These are phyloP conservation scores for Cephus rjabovi DNA, from an alignment of 2,888 invertebrate species.

Conservation along the genomic window DNA sequence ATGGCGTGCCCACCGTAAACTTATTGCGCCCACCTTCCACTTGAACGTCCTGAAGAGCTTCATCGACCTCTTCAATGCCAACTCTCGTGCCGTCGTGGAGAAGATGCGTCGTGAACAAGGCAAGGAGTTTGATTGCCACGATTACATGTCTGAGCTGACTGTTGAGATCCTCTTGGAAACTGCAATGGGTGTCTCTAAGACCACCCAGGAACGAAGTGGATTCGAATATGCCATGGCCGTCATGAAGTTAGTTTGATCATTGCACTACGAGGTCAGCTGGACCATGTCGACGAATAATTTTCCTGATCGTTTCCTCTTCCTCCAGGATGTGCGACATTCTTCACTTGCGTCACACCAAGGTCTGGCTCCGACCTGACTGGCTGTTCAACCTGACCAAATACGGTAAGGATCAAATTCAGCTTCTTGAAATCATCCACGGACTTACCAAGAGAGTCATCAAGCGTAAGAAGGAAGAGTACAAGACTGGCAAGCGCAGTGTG, in stretches of 20 bases:
- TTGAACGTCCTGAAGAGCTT: constrained; percentile 88
- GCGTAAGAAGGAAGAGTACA: constrained; percentile 81
- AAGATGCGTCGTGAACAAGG: constrained; percentile 76
- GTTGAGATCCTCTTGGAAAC: constrained; percentile 88
- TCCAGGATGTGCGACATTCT: constrained; percentile 83
- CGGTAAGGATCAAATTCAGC: constrained; percentile 79
- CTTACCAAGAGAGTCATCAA: constrained; percentile 83
- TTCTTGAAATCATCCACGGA: constrained; percentile 82
- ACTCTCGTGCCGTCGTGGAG: constrained; percentile 80
- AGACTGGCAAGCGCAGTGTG: constrained; percentile 71
- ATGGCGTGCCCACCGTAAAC: constrained; percentile 87
- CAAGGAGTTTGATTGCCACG: constrained; percentile 81
- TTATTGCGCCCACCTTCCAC: constrained; percentile 90
- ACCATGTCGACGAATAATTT: not conserved
- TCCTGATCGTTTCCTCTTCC: constrained; percentile 10
- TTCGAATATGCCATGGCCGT: constrained; percentile 89
- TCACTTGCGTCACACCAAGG: constrained; percentile 83
- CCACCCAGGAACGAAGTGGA: constrained; percentile 83
- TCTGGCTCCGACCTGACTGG: constrained; percentile 83
- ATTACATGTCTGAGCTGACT: constrained; percentile 87
- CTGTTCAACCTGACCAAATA: constrained; percentile 82
- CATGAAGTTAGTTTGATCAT: constrained; percentile 73
- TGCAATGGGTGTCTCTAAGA: constrained; percentile 89
- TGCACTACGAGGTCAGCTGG: not conserved
- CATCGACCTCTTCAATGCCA: constrained; percentile 86